Conservation (phyloP, 1,140 invertebrate genomes). For the Ceratina australensis region DNA sequence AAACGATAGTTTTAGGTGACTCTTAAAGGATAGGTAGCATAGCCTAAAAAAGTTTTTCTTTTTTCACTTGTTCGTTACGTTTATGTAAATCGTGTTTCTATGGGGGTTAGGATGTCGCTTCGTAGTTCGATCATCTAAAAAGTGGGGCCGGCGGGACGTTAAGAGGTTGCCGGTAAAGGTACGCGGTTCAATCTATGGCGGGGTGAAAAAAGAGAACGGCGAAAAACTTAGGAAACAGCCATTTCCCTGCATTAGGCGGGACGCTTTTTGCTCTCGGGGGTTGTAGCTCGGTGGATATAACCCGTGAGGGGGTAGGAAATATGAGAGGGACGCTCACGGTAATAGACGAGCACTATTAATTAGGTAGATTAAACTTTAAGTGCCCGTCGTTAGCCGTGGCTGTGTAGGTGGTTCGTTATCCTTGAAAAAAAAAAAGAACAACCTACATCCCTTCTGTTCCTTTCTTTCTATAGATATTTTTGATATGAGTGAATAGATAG, state of each 20-base stretch:
- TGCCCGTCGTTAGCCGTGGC: slow-evolving; percentile 66
- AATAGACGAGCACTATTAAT: slow-evolving; percentile 74
- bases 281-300: slow-evolving; percentile 54
- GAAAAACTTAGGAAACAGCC: slow-evolving; percentile 69
- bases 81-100: no score
- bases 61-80: no score
- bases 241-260: slow-evolving; percentile 66
- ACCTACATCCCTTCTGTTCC: background rate
- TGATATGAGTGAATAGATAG: no score
- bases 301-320: slow-evolving; percentile 64
- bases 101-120: no score
- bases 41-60: no score
- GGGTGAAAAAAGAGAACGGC: slow-evolving; percentile 33
- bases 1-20: background rate
- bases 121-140: background rate
- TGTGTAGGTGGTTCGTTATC: slow-evolving; percentile 60
- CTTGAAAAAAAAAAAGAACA: slow-evolving; percentile 28
- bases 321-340: slow-evolving; percentile 63
- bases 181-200: background rate
- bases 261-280: slow-evolving; percentile 57
- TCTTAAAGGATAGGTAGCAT: background rate
- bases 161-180: slow-evolving; percentile 23
- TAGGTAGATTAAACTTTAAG: slow-evolving; percentile 74
- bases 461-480: background rate
- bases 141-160: background rate